Percentiles rank a stretch among this genome's conserved stretches.
These are phyloP conservation scores for Dryococelus australis DNA, from an alignment of 2,888 invertebrate species.

Conservation along the genomic window DNA sequence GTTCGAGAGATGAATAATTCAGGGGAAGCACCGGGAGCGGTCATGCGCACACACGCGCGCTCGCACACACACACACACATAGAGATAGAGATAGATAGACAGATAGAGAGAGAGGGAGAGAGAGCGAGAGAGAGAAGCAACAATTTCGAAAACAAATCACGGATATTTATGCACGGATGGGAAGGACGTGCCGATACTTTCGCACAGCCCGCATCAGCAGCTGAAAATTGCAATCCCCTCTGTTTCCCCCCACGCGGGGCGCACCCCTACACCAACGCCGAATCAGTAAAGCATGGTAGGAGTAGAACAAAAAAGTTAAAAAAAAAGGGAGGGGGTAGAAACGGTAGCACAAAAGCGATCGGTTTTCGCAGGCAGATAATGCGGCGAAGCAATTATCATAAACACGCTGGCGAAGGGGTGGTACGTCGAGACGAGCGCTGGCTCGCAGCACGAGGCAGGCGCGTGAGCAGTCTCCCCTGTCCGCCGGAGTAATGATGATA, in stretches of 20 bases:
- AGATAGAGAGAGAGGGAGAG: too few species aligned
- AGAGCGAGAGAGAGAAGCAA: too few species aligned
- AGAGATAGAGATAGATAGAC: too few species aligned
- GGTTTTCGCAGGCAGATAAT: neutral
- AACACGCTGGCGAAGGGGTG: neutral
- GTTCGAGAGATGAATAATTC: too few species aligned
- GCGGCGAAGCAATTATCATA: neutral
- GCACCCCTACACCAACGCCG: neutral
- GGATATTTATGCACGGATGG: too few species aligned
- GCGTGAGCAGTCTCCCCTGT: neutral
- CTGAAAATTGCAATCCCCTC: neutral
- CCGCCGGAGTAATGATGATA: slow-evolving; percentile 17
- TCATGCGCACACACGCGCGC: too few species aligned
- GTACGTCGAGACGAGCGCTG: neutral
- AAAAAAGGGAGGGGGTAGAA: neutral
- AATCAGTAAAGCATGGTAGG: neutral
- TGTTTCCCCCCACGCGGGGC: too few species aligned
- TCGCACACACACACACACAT: too few species aligned
- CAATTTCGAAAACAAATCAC: too few species aligned
- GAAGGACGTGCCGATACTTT: too few species aligned
- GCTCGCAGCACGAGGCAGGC: neutral
- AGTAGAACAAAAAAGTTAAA: neutral
- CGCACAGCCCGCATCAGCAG: neutral
- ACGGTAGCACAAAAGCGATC: neutral
- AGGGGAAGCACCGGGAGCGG: too few species aligned